Evolutionary conservation across 2,888 invertebrate genomes (phyloP), one percentile per base, ranked within the genome.

Genomic region (Eudasyphora cyanicolor): DNA sequence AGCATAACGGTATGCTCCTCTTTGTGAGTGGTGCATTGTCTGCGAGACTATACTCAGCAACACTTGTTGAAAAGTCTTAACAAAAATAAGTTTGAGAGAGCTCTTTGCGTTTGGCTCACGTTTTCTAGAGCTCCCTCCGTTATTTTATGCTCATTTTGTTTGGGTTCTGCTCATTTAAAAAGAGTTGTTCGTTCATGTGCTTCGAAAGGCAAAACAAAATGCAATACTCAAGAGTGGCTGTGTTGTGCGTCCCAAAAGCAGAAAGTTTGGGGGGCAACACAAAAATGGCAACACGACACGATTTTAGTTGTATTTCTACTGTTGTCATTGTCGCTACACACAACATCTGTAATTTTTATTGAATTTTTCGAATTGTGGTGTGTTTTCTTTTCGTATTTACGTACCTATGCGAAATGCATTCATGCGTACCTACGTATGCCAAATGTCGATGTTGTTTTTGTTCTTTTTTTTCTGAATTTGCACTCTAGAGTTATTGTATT

Each of bases 211-310:
- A n/a, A n/a, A n/a, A n/a, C n/a, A 45, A 60, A 45, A 38, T 62
- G 51, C 67, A 19, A 24, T 73, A n/a, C n/a, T n/a, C n/a, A n/a
- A n/a, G n/a, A n/a, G n/a, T 74, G 42, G 71, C 29, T 51, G 57
- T 62, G 71, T 32, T 17, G 8, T 24, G n/a, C 21, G 64, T 64
- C 7, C 19, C 12, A 19, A n/a, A n/a, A n/a, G n/a, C n/a, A n/a
- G n/a, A n/a, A n/a, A 79, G 8, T 42, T 67, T 80, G 80, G 80
- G 82, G 83, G 77, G 83, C 83, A 80, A 77, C n/a, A 64, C 77
- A 80, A 84, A 84, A 84, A 84, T 84, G 83, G 83, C 80, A 84
- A 84, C 80, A 84, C 83, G 77, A 80, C 57, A 75, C 83, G 77
- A 77, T 70, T 83, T 83, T 84, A 84, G 83, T 84, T 77, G 80